Conservation (phyloP, 2,113 vertebrate genomes). For the Benitochromis conjunctus region DNA sequence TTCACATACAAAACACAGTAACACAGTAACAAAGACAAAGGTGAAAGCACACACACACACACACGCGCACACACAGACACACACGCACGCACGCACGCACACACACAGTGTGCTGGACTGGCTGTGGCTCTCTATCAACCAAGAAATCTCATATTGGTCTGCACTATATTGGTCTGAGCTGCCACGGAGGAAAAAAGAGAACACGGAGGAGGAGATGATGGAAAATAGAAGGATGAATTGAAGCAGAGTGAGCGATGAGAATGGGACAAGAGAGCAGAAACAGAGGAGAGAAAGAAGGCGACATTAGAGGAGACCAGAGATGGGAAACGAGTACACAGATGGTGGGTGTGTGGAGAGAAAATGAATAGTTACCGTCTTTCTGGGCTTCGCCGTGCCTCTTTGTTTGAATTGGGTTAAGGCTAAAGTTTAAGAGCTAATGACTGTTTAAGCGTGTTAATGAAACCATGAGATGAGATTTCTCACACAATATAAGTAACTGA, state of each 20-base stretch:
- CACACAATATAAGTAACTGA: background rate
- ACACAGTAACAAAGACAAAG: background rate
- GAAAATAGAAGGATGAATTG: constrained; percentile 10
- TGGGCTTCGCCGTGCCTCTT: background rate
- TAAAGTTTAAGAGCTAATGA: constrained; percentile 3
- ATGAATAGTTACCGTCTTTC: constrained; percentile 6
- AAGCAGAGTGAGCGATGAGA: constrained; percentile 1
- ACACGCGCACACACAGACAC: background rate
- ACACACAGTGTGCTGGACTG: background rate
- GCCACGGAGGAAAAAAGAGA: background rate
- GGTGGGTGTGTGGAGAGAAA: background rate
- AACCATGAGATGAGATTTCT: background rate
- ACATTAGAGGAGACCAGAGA: background rate
- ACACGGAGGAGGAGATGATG: background rate
- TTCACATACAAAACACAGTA: background rate
- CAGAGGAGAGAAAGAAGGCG: background rate
- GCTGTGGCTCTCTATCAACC: constrained; percentile 26
- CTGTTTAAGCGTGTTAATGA: background rate
- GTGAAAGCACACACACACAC: background rate
- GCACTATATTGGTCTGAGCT: background rate
- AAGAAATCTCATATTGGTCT: constrained; percentile 42
- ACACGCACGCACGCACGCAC: background rate
- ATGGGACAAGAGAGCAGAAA: background rate
- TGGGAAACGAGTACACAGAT: background rate
- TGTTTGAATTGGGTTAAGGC: background rate